Percentiles rank a stretch among this genome's conserved stretches.
Conservation (phyloP, 2,797 vertebrate genomes). For the Darevskia mixta region DNA sequence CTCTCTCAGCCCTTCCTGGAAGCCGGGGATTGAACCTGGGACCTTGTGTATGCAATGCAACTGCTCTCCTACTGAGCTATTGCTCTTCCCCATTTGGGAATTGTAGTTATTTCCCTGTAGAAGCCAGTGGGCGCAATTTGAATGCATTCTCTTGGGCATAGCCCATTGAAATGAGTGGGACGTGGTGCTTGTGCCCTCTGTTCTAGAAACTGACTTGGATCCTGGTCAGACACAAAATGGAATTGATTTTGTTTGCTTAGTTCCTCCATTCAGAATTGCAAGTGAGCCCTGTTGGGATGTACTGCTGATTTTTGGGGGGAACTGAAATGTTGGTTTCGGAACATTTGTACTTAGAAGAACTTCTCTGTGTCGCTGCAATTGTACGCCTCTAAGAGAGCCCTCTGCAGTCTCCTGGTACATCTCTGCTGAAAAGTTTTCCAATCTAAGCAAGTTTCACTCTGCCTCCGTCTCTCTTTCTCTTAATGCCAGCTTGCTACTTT, state of each 20-base stretch:
- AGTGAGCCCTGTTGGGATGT: too few relatives aligned
- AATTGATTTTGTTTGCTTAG: neutral
- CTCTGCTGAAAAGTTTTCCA: constrained; percentile 15
- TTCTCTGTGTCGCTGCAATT: neutral
- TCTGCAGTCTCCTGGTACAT: constrained; percentile 14
- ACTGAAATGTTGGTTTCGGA: neutral
- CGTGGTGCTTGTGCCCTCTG: too few relatives aligned
- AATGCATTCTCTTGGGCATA: too few relatives aligned
- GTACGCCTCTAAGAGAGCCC: neutral
- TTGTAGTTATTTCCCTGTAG: too few relatives aligned
- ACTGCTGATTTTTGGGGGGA: neutral
- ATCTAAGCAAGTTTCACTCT: neutral
- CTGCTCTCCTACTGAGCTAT: too few relatives aligned
- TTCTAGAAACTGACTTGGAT: neutral
- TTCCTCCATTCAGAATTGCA: neutral
- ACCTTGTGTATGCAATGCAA: too few relatives aligned
- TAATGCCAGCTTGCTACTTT: neutral
- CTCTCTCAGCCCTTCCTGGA: too few relatives aligned
- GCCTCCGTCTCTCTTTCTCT: neutral
- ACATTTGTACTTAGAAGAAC: neutral
- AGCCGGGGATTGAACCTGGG: too few relatives aligned
- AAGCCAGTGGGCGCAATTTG: too few relatives aligned
- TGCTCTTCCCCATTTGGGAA: too few relatives aligned
- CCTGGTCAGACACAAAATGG: neutral
- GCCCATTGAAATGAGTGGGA: too few relatives aligned